Base-by-base conservation (phyloP, 2,797 vertebrate genomes). In the Characodon lateralis region DNA sequence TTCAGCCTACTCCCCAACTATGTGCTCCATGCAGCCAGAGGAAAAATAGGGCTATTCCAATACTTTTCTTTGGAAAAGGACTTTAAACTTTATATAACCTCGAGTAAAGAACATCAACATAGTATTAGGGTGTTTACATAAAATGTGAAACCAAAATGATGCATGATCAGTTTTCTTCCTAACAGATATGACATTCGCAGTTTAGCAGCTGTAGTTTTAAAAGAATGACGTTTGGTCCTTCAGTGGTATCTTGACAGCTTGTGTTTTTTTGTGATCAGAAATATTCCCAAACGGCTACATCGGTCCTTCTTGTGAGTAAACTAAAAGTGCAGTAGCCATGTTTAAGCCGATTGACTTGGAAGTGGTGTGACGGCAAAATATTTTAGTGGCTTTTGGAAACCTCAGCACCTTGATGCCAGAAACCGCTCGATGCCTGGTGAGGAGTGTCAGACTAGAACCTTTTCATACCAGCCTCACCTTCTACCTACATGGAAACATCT, bases 401-500 rank as follows among this genome's bases (percentile, higher is more conserved):
- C 39, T 43, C 10, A 14, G 35, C 20, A 46, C 66, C n/a, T 69
- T 46, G 66, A 46, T 16, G 13, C 41, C 13, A 43, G 63, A 41
- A 51, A 46, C 63, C 8, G 22, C 83, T 82, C 53, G 12, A 14
- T 58, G 59, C 26, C 0, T 61, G 55, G 75, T 81, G 59, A 16
- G 68, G 61, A 48, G 69, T 1, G 24, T 77, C 48, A 46, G 68
- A 88, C 76, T 79, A 78, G 58, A 69, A 22, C 9, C n/a, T 35
- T 35, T 39, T 10, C 12, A 14, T 50, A 16, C 0, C 5, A 10
- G 0, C 6, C 43, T 78, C 78, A 78, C 84, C 81, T 88, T 86
- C 84, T 76, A 35, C 88, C 78, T 71, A 63, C 71, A 72, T 78
- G 56, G 55, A 73, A 72, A 66, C 16, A 1, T 24, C 68, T 28